Conservation (phyloP, 2,888 invertebrate genomes). For the Argyresthia albistria region DNA sequence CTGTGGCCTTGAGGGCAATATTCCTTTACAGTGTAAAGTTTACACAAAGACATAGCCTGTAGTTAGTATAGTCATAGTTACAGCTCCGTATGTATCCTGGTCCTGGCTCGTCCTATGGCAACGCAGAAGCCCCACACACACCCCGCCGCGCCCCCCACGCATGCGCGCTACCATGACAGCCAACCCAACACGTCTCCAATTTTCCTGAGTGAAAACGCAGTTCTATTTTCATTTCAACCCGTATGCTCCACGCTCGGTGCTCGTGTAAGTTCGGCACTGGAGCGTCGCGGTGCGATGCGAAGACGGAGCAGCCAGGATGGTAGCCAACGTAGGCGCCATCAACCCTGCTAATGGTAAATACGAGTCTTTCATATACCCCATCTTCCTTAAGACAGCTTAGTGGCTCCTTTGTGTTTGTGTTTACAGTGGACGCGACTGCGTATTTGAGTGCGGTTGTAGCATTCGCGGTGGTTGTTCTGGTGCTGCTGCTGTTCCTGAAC, state of each 20-base stretch:
- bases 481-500: conserved; percentile 90
- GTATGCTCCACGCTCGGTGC: neutral
- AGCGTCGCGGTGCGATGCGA: conserved; percentile 24
- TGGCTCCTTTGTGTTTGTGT: neutral
- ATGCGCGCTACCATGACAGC: conserved; percentile 55
- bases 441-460: conserved; percentile 90
- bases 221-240: conserved; percentile 1
- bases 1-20: neutral
- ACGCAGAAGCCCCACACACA: conserved; percentile 46
- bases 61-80: no score
- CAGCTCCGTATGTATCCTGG: neutral
- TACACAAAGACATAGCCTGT: neutral
- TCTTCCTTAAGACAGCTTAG: neutral
- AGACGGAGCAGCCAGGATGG: conserved; percentile 41
- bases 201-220: conserved; percentile 17
- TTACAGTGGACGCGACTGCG: conserved; percentile 85
- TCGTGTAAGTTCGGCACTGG: neutral
- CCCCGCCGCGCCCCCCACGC: conserved; percentile 52
- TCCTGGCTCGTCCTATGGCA: conserved; percentile 48
- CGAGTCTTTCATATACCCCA: neutral
- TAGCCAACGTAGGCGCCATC: conserved; percentile 55
- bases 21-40: no score
- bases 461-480: conserved; percentile 85
- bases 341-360: conserved; percentile 54
- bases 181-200: conserved; percentile 51